Evolutionary conservation across 2,797 vertebrate species (phyloP).

Genomic region (Cyclura pinguis): DNA sequence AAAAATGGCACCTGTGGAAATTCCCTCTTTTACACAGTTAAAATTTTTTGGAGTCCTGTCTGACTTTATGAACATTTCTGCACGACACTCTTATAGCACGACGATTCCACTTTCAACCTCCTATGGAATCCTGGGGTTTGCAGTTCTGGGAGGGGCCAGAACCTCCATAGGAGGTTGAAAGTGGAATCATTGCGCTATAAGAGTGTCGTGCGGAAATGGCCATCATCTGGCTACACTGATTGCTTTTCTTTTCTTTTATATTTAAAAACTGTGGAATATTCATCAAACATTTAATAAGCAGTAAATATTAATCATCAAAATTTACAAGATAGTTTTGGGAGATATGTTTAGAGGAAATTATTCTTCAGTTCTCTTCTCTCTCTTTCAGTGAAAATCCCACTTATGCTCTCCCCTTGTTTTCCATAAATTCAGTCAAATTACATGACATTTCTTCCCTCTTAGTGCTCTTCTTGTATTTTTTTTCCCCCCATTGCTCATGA

Average conservation of each 20-base stretch:
- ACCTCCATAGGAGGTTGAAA: too few relatives aligned
- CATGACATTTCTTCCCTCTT: not conserved
- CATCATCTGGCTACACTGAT: too few relatives aligned
- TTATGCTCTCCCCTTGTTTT: not conserved
- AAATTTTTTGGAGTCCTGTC: not conserved
- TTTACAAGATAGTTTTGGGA: not conserved
- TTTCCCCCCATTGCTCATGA: not conserved
- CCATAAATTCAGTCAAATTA: not conserved
- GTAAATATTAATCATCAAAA: not conserved
- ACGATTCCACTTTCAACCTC: too few relatives aligned
- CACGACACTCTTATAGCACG: too few relatives aligned
- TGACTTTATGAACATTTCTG: too few relatives aligned
- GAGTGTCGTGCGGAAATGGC: too few relatives aligned
- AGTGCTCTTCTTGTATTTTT: not conserved
- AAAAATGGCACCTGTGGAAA: too few relatives aligned
- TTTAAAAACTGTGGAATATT: not conserved
- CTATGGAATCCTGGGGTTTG: too few relatives aligned
- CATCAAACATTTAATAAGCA: not conserved
- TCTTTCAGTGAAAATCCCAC: not conserved
- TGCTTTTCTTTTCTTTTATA: too few relatives aligned
- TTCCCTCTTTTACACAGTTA: not conserved
- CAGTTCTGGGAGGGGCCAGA: too few relatives aligned
- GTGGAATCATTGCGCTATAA: too few relatives aligned
- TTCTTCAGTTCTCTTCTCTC: not conserved
- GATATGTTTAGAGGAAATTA: not conserved